Percentiles rank a stretch among this genome's conserved stretches.
Conservation (phyloP, 2,888 invertebrate species). For the Bugulina stolonifera region DNA sequence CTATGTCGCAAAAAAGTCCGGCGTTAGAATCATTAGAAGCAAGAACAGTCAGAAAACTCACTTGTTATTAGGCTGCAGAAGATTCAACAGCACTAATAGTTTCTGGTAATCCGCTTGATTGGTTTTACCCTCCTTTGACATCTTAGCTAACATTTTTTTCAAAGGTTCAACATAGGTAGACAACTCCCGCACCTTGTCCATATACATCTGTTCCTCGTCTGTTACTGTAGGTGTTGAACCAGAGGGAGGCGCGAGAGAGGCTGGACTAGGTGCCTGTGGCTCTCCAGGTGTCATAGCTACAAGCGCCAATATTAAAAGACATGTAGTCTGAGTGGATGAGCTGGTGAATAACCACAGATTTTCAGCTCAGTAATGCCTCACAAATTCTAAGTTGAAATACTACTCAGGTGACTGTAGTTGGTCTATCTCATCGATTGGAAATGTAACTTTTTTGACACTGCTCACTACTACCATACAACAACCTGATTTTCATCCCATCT, state of each 20-base stretch:
- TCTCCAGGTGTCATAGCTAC: constrained; percentile 13
- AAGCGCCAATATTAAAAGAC: neutral
- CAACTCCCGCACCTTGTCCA: constrained; percentile 85
- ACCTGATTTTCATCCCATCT: too few relatives aligned
- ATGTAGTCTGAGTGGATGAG: too few relatives aligned
- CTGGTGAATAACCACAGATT: too few relatives aligned
- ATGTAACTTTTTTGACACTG: too few relatives aligned
- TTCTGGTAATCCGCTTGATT: neutral
- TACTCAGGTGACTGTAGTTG: too few relatives aligned
- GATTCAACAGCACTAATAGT: neutral
- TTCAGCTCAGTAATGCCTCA: too few relatives aligned
- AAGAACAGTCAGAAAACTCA: neutral
- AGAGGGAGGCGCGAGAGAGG: neutral
- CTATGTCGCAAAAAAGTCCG: neutral
- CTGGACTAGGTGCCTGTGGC: constrained; percentile 17
- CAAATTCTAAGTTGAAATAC: too few relatives aligned
- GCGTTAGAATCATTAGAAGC: neutral
- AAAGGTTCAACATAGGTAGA: constrained; percentile 90
- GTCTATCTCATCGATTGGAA: too few relatives aligned
- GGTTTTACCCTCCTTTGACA: constrained; percentile 51
- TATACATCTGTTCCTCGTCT: constrained; percentile 77
- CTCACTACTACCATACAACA: too few relatives aligned
- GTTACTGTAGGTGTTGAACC: constrained; percentile 26
- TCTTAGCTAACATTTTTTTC: constrained; percentile 73
- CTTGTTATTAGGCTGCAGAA: neutral